Conservation (phyloP, 2,888 invertebrate genomes). For the Hybos culiciformis region DNA sequence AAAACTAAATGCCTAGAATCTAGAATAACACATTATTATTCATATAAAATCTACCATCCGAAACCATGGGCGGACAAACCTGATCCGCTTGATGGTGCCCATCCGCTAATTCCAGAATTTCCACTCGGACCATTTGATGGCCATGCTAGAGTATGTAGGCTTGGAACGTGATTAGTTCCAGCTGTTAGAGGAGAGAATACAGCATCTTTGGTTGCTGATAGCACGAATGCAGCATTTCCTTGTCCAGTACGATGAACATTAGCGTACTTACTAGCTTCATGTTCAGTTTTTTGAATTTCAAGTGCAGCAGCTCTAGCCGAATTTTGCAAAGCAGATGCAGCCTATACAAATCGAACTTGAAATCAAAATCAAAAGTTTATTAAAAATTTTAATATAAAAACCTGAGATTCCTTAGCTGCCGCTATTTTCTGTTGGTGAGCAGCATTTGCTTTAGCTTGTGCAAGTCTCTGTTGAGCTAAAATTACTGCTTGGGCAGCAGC, state of each 20-base stretch:
- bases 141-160: conserved; percentile 17
- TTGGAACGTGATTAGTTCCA: conserved; percentile 29
- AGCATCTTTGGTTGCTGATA: conserved; percentile 45
- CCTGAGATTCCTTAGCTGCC: conserved; percentile 56
- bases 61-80: no score
- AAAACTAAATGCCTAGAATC: no score
- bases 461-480: conserved; percentile 54
- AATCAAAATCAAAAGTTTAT: no score
- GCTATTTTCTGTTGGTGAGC: conserved; percentile 59
- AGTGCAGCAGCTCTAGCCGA: conserved; percentile 52
- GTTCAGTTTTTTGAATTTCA: conserved; percentile 51
- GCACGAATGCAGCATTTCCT: conserved; percentile 43
- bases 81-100: no score
- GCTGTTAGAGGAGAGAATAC: conserved; percentile 36
- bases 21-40: no score
- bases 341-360: conserved; percentile 53
- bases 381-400: conserved; percentile 56
- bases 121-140: not conserved
- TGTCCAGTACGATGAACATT: conserved; percentile 46
- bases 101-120: not conserved
- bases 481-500: conserved; percentile 52
- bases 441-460: conserved; percentile 53
- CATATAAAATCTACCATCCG: no score
- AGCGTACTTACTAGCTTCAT: conserved; percentile 46
- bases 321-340: conserved; percentile 49